A percentile compares a stretch with the other conserved stretches of the same genome.
Conservation (phyloP, 64 coral and sea anemone genomes). For the Montipora cactus region DNA sequence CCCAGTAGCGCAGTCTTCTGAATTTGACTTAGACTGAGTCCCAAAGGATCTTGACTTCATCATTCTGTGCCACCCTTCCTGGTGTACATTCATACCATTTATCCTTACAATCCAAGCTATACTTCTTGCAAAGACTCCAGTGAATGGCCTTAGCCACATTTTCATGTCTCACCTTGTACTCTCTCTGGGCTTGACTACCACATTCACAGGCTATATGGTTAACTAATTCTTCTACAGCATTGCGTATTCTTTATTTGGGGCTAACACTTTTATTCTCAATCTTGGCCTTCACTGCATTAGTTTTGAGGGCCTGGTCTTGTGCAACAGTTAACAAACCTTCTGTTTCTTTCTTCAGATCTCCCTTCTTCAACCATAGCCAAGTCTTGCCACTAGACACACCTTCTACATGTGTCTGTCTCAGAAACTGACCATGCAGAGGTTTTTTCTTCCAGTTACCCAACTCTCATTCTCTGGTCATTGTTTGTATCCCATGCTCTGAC, state of each 20-base stretch:
- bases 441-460: no score
- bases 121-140: constrained; percentile 24
- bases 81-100: constrained; percentile 40
- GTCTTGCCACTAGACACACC: no score
- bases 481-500: no score
- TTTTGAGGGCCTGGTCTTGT: not conserved
- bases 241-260: constrained; percentile 63
- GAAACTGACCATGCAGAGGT: no score
- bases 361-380: no score
- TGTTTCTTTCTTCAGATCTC: not conserved
- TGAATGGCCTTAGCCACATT: constrained; percentile 32
- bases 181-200: constrained; percentile 33
- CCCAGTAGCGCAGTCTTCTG: no score
- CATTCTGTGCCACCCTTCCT: not conserved
- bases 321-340: not conserved
- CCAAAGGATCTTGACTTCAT: not conserved
- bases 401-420: no score
- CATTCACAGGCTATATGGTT: constrained; percentile 71
- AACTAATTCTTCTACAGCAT: constrained; percentile 17
- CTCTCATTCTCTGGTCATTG: no score
- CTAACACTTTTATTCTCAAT: constrained; percentile 69
- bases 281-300: not conserved
- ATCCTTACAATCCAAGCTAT: constrained; percentile 23
- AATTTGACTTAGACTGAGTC: not conserved
- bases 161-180: constrained; percentile 31